phyloP scores from a whole-genome alignment of 2,113 vertebrate species.

The Melanocharis versteri region DNA sequence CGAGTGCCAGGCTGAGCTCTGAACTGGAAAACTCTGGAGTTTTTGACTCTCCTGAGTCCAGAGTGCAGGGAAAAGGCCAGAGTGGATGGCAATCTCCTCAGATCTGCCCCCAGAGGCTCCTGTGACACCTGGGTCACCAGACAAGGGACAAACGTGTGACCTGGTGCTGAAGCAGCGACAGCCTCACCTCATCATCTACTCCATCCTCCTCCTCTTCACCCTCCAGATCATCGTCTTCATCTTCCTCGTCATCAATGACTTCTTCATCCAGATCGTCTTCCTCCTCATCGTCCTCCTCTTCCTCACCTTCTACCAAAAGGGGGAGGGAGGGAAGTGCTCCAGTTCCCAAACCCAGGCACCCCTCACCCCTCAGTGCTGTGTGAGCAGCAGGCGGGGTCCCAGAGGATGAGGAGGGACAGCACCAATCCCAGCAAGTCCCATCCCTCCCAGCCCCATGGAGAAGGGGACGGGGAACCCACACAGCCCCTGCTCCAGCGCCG shows the following conservation, averaged over 20 bases:
- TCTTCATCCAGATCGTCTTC: slow-evolving; percentile 71
- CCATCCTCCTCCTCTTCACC: slow-evolving; percentile 70
- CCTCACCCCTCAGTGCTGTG: fast-evolving
- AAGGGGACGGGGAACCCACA: not conserved
- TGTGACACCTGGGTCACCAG: not conserved
- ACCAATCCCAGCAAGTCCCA: not conserved
- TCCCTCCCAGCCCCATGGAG: not conserved
- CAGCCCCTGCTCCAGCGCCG: not conserved
- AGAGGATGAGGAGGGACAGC: not conserved
- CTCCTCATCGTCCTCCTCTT: slow-evolving; percentile 65
- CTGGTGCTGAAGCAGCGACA: not conserved
- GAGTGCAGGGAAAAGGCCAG: not conserved
- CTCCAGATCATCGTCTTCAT: slow-evolving; percentile 79
- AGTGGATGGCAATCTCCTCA: not conserved
- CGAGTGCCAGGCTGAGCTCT: not conserved
- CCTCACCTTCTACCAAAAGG: slow-evolving; percentile 49
- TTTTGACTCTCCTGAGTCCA: not conserved
- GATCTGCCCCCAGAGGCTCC: not conserved
- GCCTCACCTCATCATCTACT: slow-evolving; percentile 70
- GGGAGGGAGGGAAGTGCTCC: not conserved
- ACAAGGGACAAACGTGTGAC: fast-evolving
- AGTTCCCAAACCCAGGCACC: not conserved
- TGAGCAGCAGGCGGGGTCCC: not conserved
- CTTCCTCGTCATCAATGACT: slow-evolving; percentile 78
- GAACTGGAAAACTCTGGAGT: not conserved